Conservation (phyloP, 2,888 invertebrate genomes). For the Neuroscelio doddi region DNA sequence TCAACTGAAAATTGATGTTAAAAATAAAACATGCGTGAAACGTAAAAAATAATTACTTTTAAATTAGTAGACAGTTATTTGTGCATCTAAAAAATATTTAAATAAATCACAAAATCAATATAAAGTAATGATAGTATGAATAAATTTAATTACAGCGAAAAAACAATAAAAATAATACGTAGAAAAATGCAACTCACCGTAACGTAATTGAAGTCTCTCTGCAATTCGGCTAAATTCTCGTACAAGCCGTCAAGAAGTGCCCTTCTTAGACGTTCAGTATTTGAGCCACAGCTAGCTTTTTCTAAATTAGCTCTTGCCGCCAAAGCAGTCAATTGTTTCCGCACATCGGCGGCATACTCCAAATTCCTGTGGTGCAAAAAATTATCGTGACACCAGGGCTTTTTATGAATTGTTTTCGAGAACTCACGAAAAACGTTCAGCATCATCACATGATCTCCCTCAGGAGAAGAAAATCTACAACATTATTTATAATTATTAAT, state of each 20-base stretch:
- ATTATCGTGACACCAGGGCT: slow-evolving; percentile 92
- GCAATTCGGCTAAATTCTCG: slow-evolving; percentile 89
- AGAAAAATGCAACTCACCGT: slow-evolving; percentile 74
- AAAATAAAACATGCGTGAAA: slow-evolving; percentile 20
- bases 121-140: too few species aligned
- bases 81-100: too few species aligned
- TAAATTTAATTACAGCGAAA: too few species aligned
- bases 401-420: slow-evolving; percentile 80
- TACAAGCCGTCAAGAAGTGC: slow-evolving; percentile 88
- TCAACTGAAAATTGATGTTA: slow-evolving; percentile 72
- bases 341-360: slow-evolving; percentile 84
- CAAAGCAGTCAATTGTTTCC: slow-evolving; percentile 80
- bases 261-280: slow-evolving; percentile 74
- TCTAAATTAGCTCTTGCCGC: slow-evolving; percentile 67
- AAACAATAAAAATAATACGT: slow-evolving; percentile 5
- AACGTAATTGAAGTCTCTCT: slow-evolving; percentile 81
- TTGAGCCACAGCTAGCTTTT: slow-evolving; percentile 62
- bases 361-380: slow-evolving; percentile 89
- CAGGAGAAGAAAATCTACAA: slow-evolving; percentile 85
- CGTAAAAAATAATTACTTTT: slow-evolving; percentile 8
- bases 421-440: slow-evolving; percentile 91
- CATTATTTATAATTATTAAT: too few species aligned
- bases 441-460: slow-evolving; percentile 94
- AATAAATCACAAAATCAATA: background rate
- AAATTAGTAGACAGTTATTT: too few species aligned